Evolutionary conservation across 2,888 invertebrate species (phyloP), one percentile per base, ranked within the genome.

Genomic region (Thumatha senex): DNA sequence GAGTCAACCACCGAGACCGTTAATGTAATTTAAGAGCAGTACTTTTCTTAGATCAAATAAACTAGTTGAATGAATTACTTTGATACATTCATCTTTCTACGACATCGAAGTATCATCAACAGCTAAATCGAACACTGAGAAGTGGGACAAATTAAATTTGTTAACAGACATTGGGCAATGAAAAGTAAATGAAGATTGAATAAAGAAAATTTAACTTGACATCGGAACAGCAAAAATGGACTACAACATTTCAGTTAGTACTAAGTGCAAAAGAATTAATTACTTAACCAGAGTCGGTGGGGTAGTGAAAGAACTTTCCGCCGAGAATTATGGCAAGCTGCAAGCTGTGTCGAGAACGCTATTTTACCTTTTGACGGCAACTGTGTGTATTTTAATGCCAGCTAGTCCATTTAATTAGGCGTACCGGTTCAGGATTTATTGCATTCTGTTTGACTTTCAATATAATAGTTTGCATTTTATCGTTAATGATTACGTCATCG

Each of bases 251-350:
- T 47, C 63, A 73, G 72, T 75, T 68, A 33, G 56, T 63, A 58
- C 60, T 62, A 68, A 73, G 75, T 78, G 74, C 70, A 75, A 79
- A 82, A 80, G 79, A 82, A 80, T 86, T 86, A 84, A 86, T 86
- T 83, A 84, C 79, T 82, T 79, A 79, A 76, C 72, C 63, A 70
- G 73, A 71, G 73, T 56, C 64, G 62, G 73, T 66, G 54, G 58
- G 54, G 56, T 51, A 56, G 62, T 70, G 70, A 72, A 77, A 74
- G 71, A 78, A 76, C 63, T 76, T 75, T 46, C 40, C 52, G 56
- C 48, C 46, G 49, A 56, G 67, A 68, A 67, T 69, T 70, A 74
- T 70, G 67, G 69, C 58, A 60, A 58, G 52, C 55, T 56, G 49
- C 51, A 53, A 39, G 33, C 41, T 42, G 10, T 18, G 52, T 62